phyloP scores from a whole-genome alignment of 1,140 invertebrate genomes.

The Cecropterus lyciades region DNA sequence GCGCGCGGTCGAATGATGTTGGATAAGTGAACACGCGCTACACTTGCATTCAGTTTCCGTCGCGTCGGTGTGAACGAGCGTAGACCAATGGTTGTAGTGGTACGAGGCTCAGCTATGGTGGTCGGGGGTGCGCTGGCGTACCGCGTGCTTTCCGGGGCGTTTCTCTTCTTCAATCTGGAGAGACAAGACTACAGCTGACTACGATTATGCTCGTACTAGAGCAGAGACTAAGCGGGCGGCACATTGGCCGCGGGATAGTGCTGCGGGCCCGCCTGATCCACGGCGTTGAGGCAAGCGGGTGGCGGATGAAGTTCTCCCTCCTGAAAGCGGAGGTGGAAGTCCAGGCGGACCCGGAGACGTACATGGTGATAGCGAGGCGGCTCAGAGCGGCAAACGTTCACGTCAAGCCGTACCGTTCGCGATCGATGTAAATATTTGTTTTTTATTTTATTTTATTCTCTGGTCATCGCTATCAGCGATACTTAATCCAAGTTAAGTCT shows the following conservation, averaged over 20 bases:
- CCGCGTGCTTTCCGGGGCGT: conserved; percentile 68
- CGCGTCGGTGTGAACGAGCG: conserved; percentile 45
- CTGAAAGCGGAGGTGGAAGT: conserved; percentile 75
- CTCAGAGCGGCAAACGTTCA: conserved; percentile 67
- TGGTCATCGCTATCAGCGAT: no score
- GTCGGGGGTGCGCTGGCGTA: conserved; percentile 56
- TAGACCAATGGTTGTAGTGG: conserved; percentile 75
- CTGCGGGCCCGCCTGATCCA: conserved; percentile 69
- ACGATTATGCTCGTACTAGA: conserved; percentile 79
- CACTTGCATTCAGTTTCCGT: conserved; percentile 24
- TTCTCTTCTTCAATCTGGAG: conserved; percentile 76
- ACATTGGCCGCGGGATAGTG: conserved; percentile 66
- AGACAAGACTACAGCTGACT: conserved; percentile 82
- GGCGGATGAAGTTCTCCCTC: conserved; percentile 76
- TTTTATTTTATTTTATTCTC: no score
- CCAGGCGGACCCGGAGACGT: conserved; percentile 69
- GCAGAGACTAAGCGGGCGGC: conserved; percentile 74
- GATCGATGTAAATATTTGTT: conserved; percentile 64
- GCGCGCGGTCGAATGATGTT: conserved; percentile 62
- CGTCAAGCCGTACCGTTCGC: conserved; percentile 61
- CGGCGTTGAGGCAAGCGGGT: conserved; percentile 67
- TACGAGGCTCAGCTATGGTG: conserved; percentile 71
- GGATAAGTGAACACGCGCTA: conserved; percentile 67
- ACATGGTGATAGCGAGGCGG: conserved; percentile 63
- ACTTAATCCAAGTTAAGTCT: no score